phyloP scores from a whole-genome alignment of 2,888 invertebrate genomes.

The Aspidapion aeneum region DNA sequence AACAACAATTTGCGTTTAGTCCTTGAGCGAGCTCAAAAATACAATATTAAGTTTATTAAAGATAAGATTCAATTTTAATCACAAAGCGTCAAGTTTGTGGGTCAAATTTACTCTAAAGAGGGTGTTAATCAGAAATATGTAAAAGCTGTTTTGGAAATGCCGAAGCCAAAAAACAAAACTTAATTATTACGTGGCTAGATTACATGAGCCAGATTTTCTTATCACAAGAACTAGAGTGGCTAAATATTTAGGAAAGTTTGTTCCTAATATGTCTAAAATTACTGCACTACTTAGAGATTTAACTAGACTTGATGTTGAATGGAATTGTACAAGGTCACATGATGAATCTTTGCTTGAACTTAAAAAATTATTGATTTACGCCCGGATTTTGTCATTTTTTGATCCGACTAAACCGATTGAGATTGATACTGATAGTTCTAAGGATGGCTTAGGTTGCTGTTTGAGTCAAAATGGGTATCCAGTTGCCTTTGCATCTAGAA shows the following conservation, averaged over 20 bases:
- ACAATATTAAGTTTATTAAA: constrained; percentile 24
- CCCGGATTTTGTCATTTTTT: constrained; percentile 27
- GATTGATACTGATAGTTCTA: constrained; percentile 18
- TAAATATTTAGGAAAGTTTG: constrained; percentile 26
- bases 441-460: constrained; percentile 35
- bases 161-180: constrained; percentile 22
- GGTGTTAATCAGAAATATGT: constrained; percentile 22
- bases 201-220: too few species aligned
- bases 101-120: constrained; percentile 22
- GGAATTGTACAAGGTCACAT: constrained; percentile 19
- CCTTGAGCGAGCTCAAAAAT: constrained; percentile 21
- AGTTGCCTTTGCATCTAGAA: constrained; percentile 31
- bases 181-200: constrained; percentile 26
- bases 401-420: neutral
- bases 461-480: constrained; percentile 36
- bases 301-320: constrained; percentile 15
- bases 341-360: constrained; percentile 18
- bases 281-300: constrained; percentile 9
- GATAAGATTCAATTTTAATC: constrained; percentile 17
- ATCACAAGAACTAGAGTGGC: too few species aligned
- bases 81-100: constrained; percentile 20
- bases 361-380: constrained; percentile 24
- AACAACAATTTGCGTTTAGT: constrained; percentile 21
- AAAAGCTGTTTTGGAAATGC: constrained; percentile 28
- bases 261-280: constrained; percentile 27